Evolutionary conservation across 2,797 vertebrate species (phyloP), one percentile per base, ranked within the genome.

Genomic region (Mus spretus): DNA sequence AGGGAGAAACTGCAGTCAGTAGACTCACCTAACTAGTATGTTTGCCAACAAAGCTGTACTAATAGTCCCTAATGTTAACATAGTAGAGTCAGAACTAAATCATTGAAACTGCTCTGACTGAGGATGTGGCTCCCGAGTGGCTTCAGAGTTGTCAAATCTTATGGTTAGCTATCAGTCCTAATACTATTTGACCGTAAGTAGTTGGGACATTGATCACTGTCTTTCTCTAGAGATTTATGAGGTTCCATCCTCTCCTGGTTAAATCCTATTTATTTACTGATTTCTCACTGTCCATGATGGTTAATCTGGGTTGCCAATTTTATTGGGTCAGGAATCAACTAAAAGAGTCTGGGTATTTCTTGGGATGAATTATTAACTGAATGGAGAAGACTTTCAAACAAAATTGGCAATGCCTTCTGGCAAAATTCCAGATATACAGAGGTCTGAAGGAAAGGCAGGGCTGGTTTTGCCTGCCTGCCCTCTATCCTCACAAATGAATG

Each of bases 211-310:
- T 90, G 44, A 85, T 50, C 22, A 77, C 40, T 90, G 28, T 63
- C 59, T 86, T 85, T 78, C 67, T 55, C 75, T 82, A 89, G 87
- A 85, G 53, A 72, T 86, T 57, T 77, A 50, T 89, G 65, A 91
- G 77, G 89, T 12, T 57, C 19, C 28, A 84, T 24, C 28, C 20
- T 57, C 13, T 79, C 37, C 11, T 70, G 22, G 47, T 84, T 91
- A 80, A 80, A 44, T 44, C 37, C 70, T 90, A 87, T 88, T 59
- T 59, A 40, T 31, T 90, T 94, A 67, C 82, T 81, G 59, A 40
- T 28, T 95, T 85, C 40, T 80, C 44, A 87, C 75, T 57, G 1
- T 44, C 24, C 82, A 80, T 19, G 9, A 44, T 79, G 10, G 17
- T 67, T 67, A 67, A 50, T 53, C 85, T 72, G 37, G 67, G 8